A percentile compares a stretch with the other conserved stretches of the same genome.
Conservation (phyloP, 2,113 vertebrate species). For the Pteronura brasiliensis region DNA sequence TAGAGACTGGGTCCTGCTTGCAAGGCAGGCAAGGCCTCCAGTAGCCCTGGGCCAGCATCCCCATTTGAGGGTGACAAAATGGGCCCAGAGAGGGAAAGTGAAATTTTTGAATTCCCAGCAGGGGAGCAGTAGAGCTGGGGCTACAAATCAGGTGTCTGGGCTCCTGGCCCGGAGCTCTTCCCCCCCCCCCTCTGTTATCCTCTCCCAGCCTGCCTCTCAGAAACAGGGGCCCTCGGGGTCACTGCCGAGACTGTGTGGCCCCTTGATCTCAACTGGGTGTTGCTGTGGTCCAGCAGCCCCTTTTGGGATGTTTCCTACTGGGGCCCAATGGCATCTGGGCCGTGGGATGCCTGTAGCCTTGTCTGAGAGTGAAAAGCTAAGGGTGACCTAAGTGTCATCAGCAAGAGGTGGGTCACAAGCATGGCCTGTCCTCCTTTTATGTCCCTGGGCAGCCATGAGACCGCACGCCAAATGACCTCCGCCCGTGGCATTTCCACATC, state of each 20-base stretch:
- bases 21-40: background rate
- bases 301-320: fast-evolving
- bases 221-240: background rate
- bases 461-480: fast-evolving
- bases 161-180: background rate
- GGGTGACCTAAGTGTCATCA: background rate
- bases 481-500: background rate
- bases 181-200: fast-evolving
- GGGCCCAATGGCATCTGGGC: background rate
- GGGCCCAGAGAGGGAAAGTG: background rate
- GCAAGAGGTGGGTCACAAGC: background rate
- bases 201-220: background rate
- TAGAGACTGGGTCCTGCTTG: background rate
- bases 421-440: background rate
- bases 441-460: background rate
- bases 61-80: background rate
- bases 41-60: background rate
- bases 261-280: background rate
- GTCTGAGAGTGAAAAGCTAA: background rate
- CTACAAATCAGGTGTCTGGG: background rate
- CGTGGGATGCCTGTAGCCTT: background rate
- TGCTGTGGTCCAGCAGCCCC: background rate
- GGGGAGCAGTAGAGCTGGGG: background rate
- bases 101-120: background rate
- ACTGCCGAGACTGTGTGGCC: background rate